A percentile compares a stretch with the other conserved stretches of the same genome.
Conservation (phyloP, 1,140 invertebrate genomes). For the Lasaia peninsularis region DNA sequence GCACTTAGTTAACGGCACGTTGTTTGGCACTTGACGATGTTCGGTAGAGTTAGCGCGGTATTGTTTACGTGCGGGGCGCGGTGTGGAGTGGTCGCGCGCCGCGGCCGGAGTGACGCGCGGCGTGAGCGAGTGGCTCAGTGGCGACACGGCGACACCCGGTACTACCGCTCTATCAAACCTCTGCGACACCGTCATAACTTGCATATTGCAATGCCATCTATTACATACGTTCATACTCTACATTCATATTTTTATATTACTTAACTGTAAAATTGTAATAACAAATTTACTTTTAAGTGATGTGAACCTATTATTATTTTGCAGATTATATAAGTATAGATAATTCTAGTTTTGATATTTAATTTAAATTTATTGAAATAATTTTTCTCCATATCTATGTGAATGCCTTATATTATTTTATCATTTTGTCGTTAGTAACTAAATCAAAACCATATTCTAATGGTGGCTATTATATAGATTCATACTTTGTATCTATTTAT, state of each 20-base stretch:
- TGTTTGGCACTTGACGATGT: slow-evolving; percentile 49
- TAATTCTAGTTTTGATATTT: too few relatives aligned
- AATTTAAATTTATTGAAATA: too few relatives aligned
- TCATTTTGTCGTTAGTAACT: too few relatives aligned
- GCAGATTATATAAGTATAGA: too few relatives aligned
- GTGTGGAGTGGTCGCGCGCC: slow-evolving; percentile 52
- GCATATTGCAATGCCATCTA: slow-evolving; percentile 18
- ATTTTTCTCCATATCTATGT: too few relatives aligned
- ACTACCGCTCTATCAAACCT: slow-evolving; percentile 47
- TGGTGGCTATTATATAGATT: too few relatives aligned
- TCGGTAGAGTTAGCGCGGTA: slow-evolving; percentile 24
- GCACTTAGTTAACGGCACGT: slow-evolving; percentile 43
- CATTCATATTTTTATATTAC: neutral
- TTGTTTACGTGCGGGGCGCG: slow-evolving; percentile 33
- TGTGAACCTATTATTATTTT: too few relatives aligned
- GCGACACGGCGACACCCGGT: neutral
- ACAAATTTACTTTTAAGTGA: too few relatives aligned
- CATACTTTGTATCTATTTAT: too few relatives aligned
- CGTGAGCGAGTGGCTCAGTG: slow-evolving; percentile 29
- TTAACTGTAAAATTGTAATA: neutral
- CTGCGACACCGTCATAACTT: slow-evolving; percentile 14
- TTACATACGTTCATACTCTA: neutral
- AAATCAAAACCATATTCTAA: too few relatives aligned
- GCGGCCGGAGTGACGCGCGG: slow-evolving; percentile 66
- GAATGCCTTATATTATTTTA: too few relatives aligned